Evolutionary conservation across 2,113 vertebrate genomes (phyloP).

Genomic region (Recurvirostra avosetta): DNA sequence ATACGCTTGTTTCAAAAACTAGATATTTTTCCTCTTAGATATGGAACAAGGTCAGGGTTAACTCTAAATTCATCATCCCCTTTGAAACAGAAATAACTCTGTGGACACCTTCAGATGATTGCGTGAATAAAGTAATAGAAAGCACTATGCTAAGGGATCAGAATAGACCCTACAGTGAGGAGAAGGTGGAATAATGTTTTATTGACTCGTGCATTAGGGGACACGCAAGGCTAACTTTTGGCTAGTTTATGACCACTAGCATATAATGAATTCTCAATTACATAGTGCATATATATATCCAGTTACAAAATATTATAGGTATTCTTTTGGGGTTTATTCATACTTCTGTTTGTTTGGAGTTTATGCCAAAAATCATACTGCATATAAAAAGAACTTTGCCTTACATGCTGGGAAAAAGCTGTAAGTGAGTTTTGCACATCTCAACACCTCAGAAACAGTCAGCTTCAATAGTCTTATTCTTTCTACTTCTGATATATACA

Average conservation of each 20-base stretch:
- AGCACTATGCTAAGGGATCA: not conserved
- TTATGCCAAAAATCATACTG: not conserved
- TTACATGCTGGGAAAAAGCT: not conserved
- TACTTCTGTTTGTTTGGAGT: not conserved
- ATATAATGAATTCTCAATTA: not conserved
- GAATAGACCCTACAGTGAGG: not conserved
- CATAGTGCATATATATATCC: not conserved
- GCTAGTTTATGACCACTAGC: not conserved
- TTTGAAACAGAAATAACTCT: not conserved
- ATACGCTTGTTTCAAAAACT: not conserved
- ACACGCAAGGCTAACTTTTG: not conserved
- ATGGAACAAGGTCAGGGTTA: not conserved
- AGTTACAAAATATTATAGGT: not conserved
- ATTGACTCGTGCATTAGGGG: not conserved
- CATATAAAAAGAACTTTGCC: not conserved
- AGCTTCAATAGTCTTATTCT: not conserved
- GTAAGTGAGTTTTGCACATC: not conserved
- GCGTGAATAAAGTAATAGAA: not conserved
- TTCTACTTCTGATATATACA: not conserved
- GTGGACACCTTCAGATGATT: not conserved
- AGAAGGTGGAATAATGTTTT: not conserved
- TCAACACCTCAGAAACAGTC: not conserved
- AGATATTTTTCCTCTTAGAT: not conserved
- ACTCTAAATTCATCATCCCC: not conserved
- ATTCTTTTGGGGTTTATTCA: not conserved